A percentile compares a stretch with the other conserved stretches of the same genome.
Conservation (phyloP, 2,888 invertebrate species). For the Ctenicera cuprea region DNA sequence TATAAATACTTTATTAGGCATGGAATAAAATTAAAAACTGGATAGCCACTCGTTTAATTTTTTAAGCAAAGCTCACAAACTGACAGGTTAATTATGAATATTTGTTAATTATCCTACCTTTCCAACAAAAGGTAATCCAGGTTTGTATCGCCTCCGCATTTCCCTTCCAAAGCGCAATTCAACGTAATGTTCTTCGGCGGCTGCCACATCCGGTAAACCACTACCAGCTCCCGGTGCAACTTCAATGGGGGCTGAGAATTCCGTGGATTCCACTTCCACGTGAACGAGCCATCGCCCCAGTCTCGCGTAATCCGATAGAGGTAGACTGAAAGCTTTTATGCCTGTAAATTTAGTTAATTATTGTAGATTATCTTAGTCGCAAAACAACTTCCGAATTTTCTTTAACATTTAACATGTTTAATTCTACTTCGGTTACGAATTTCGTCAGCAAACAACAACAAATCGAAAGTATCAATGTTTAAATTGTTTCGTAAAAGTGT, state of each 20-base stretch:
- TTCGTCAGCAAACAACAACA: too few relatives aligned
- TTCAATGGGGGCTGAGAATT: slow-evolving; percentile 76
- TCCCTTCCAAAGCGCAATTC: slow-evolving; percentile 80
- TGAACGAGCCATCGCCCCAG: slow-evolving; percentile 78
- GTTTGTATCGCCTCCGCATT: slow-evolving; percentile 80
- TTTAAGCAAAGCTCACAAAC: too few relatives aligned
- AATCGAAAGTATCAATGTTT: too few relatives aligned
- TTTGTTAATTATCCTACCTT: slow-evolving; percentile 72
- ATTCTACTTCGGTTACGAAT: too few relatives aligned
- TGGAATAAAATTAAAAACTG: too few relatives aligned
- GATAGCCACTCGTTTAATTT: too few relatives aligned
- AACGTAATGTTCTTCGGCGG: slow-evolving; percentile 81
- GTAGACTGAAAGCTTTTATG: slow-evolving; percentile 76
- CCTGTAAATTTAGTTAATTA: slow-evolving; percentile 70
- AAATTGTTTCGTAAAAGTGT: too few relatives aligned
- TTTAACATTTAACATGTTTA: too few relatives aligned
- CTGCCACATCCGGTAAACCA: slow-evolving; percentile 76
- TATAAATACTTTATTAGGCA: too few relatives aligned
- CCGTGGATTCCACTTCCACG: slow-evolving; percentile 74
- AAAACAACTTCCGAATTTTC: too few relatives aligned
- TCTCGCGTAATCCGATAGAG: slow-evolving; percentile 75
- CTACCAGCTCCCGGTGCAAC: slow-evolving; percentile 72
- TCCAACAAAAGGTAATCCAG: slow-evolving; percentile 80
- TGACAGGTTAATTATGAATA: too few relatives aligned
- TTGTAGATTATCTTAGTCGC: background rate